Percentiles rank a stretch among this genome's conserved stretches.
Evolutionary conservation across 2,797 vertebrate genomes (phyloP).

Genomic region (Periophthalmus magnuspinnatus): DNA sequence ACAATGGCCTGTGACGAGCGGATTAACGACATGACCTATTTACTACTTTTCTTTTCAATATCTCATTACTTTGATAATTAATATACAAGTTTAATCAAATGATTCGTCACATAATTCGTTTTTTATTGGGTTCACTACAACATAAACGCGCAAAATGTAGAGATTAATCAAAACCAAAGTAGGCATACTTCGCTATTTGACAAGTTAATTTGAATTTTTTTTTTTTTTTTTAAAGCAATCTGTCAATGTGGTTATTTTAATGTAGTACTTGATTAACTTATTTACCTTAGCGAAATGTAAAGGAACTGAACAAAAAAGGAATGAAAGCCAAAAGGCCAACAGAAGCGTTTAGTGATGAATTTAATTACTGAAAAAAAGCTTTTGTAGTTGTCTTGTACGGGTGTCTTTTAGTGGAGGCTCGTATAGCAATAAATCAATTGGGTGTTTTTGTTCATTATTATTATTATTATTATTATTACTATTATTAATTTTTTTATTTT

Average conservation of each 20-base stretch:
- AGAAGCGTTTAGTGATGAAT: not conserved
- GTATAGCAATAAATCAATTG: too few relatives aligned
- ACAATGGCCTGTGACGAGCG: slow-evolving; percentile 28
- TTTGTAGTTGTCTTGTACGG: too few relatives aligned
- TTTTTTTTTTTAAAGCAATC: too few relatives aligned
- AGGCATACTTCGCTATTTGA: not conserved
- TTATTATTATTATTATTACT: too few relatives aligned
- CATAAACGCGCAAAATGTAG: not conserved
- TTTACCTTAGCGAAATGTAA: not conserved
- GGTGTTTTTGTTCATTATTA: too few relatives aligned
- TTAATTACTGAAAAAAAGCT: too few relatives aligned
- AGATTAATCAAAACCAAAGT: not conserved
- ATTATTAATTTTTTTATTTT: too few relatives aligned
- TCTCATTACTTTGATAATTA: not conserved
- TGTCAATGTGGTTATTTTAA: not conserved
- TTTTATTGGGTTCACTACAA: not conserved
- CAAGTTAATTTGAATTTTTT: not conserved
- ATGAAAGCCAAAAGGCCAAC: not conserved
- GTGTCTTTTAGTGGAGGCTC: too few relatives aligned
- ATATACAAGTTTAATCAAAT: not conserved
- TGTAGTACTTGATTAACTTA: not conserved
- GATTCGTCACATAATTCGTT: not conserved
- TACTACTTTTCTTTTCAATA: not conserved
- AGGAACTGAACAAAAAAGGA: not conserved
- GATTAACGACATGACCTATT: slow-evolving; percentile 6